Evolutionary conservation across 2,113 vertebrate genomes (phyloP), one percentile per base, ranked within the genome.

Genomic region (Python bivittatus): DNA sequence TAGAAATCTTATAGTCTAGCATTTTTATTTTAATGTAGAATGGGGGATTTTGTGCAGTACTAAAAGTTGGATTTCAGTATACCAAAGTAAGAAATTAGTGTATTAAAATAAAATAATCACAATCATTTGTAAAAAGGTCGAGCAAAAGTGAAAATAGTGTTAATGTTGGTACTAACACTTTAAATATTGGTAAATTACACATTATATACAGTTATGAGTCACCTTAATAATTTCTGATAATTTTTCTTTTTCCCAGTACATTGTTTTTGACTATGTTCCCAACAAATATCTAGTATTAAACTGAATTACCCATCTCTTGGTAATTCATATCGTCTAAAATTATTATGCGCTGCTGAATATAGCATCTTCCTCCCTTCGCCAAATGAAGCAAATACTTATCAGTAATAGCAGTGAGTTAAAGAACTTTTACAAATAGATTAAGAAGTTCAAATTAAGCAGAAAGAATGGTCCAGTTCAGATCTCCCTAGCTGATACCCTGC

Each of bases 71-170:
- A 92, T 58, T 38, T 90, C 72, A 33, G 13, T 12, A 97, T 97
- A 98, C 97, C 97, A 98, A 98, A 98, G 97, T 97, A 93, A 96
- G 94, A 90, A 93, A 95, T 95, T 88, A 94, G 85, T 93, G 86
- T 95, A 94, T 95, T 93, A 95, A 85, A 89, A 92, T 96, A 86
- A 61, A 93, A 89, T 90, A 89, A 72, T 94, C 93, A 92, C 54
- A 89, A 52, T 94, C 88, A 89, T 94, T 91, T 94, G 94, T 96
- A 6, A 95, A 96, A 95, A 54, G 15, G n/a, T 89, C n/a, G 23
- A 53, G 68, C 57, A 91, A 68, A 91, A 57, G 11, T 68, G 52
- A 42, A 53, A 48, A 33, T 60, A 38, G 27, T 48, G 27, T 58
- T 60, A 58, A 79, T 53, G 29, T 44, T 90, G 27, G 3, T 54